Conservation (phyloP, 2,888 invertebrate species). For the Barypeithes pellucidus region DNA sequence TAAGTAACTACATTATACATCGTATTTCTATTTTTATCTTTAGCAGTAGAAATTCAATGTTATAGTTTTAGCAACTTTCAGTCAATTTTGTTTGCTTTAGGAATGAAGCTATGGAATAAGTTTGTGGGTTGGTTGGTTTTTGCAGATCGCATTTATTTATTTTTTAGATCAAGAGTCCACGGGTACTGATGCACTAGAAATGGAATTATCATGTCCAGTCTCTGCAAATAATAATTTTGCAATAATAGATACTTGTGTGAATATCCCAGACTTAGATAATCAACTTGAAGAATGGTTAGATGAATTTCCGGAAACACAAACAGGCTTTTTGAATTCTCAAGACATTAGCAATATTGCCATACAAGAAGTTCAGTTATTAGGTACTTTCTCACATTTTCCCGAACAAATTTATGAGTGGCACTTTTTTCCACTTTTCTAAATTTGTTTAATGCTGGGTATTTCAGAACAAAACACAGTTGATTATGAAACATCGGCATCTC, state of each 20-base stretch:
- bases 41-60: constrained; percentile 13
- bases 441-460: neutral
- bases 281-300: constrained; percentile 8
- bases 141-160: constrained; percentile 18
- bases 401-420: too few relatives aligned
- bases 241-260: neutral
- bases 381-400: too few relatives aligned
- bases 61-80: constrained; percentile 3
- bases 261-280: constrained; percentile 8
- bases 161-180: constrained; percentile 11
- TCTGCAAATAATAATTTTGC: constrained; percentile 7
- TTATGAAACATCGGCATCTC: neutral
- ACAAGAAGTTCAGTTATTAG: neutral
- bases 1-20: neutral
- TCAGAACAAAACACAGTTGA: neutral
- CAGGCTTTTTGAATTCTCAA: too few relatives aligned
- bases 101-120: neutral
- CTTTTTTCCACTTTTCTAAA: too few relatives aligned
- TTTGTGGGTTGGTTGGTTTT: constrained; percentile 25
- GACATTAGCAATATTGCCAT: neutral
- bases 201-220: neutral
- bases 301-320: constrained; percentile 15
- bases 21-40: neutral
- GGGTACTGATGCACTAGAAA: constrained; percentile 6
- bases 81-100: neutral